These are phyloP conservation scores for Erithacus rubecula DNA, from an alignment of 2,797 vertebrate genomes.

Conservation along the genomic window DNA sequence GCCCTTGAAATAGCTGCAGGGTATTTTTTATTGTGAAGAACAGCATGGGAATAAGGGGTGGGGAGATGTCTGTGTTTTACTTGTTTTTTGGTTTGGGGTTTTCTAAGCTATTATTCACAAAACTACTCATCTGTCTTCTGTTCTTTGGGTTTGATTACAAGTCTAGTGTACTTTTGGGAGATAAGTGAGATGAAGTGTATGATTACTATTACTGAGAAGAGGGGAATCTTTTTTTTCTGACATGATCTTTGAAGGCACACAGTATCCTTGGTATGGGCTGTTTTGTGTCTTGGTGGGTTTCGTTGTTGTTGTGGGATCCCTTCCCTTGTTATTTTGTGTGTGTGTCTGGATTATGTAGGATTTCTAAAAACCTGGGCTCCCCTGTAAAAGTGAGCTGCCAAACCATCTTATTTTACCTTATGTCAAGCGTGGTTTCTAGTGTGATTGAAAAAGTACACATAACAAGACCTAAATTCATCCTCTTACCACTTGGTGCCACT, in stretches of 20 bases:
- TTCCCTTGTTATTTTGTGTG: background rate
- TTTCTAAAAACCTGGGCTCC: background rate
- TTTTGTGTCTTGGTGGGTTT: background rate
- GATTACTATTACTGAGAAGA: slow-evolving; percentile 11
- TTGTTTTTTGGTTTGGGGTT: fast-evolving
- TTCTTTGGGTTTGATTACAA: slow-evolving; percentile 35
- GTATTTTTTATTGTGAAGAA: slow-evolving; percentile 18
- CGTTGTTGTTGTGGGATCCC: background rate
- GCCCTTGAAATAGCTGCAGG: slow-evolving; percentile 13
- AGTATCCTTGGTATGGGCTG: background rate
- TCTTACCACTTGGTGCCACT: slow-evolving; percentile 76
- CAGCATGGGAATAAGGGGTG: background rate
- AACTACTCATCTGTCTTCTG: background rate
- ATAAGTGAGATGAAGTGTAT: background rate
- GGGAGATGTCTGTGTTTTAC: background rate
- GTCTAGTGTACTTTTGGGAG: background rate
- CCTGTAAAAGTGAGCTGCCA: background rate
- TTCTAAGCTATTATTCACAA: background rate
- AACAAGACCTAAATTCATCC: slow-evolving; percentile 1
- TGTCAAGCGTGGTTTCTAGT: background rate
- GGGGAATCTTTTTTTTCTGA: background rate
- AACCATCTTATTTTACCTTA: background rate
- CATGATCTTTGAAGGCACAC: slow-evolving; percentile 16
- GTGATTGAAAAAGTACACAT: background rate
- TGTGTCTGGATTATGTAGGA: background rate